Base-by-base conservation (phyloP, 1,140 invertebrate species). In the Heliothis virescens region DNA sequence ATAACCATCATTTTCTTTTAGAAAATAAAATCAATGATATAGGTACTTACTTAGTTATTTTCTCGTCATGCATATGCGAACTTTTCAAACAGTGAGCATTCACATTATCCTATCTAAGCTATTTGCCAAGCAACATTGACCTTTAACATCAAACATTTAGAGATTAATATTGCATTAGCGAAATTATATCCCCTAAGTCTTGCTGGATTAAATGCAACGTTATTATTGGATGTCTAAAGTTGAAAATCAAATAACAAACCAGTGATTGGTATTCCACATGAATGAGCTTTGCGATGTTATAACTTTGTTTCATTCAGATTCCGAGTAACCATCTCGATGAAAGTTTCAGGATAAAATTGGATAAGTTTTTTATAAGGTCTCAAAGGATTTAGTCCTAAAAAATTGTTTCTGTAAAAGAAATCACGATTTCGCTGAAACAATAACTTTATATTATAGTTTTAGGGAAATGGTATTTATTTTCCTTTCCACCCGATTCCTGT, bases 211-310 rank as follows among this genome's bases (percentile, higher is more conserved):
- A 16, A 16, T 16, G 7, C 12, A 7, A 73, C 53, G 15, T 16
- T 34, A 73, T 34, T 2, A 18, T n/a, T 3, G 2, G 13, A 1
- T 4, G 2, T 1, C 29, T 57, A 57, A 48, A 47, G 75, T 69
- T 57, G 18, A 69, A 69, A 65, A 26, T 65, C 12, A 12, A 16
- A 4, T 76, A 18, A 3, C 15, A 55, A 9, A 15, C 15, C 15
- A 11, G 26, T 47, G 34, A 26, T 78, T 59, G 52, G 29, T 59
- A 67, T 69, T 69, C n/a, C 52, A 69, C 29, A 75, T 80, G 79
- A 80, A 80, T 80, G 79, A 50, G 52, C 71, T 67, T 67, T 80
- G 59, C 73, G 77, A 65, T 77, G 29, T 16, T 48, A 29, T 78
- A 65, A 52, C 34, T 60, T 76, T 76, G 63, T 60, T 65, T 76